A percentile compares a stretch with the other conserved stretches of the same genome.
Conservation (phyloP, 1,140 invertebrate genomes). For the Drosophila baimaii region DNA sequence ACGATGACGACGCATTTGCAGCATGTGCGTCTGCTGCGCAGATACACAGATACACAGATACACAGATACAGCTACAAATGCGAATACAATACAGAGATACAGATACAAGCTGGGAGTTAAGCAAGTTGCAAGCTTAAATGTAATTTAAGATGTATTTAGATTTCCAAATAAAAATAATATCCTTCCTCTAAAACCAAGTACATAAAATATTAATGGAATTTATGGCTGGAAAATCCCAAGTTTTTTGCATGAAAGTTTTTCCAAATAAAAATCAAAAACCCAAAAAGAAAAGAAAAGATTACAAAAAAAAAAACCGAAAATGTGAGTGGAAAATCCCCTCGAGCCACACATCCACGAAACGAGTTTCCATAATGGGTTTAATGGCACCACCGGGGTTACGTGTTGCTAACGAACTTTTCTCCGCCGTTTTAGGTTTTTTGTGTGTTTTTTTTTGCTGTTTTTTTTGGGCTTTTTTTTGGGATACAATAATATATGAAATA, state of each 20-base stretch:
- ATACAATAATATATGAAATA: not conserved
- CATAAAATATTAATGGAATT: no score
- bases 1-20: conserved; percentile 19
- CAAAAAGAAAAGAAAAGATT: conserved; percentile 2
- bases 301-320: not conserved
- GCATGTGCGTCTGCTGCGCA: conserved; percentile 31
- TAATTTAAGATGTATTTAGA: no score
- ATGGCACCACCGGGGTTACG: conserved; percentile 34
- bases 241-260: conserved; percentile 33
- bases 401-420: conserved; percentile 48
- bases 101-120: conserved; percentile 1
- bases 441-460: no score
- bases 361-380: conserved; percentile 64
- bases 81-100: not conserved
- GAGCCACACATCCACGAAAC: conserved; percentile 38
- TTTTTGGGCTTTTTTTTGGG: not conserved
- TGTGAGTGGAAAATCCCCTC: conserved; percentile 31
- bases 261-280: conserved; percentile 6
- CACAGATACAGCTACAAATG: not conserved
- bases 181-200: no score
- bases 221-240: no score
- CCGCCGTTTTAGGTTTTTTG: not conserved
- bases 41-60: conserved; percentile 9
- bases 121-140: no score
- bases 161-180: no score